These are phyloP conservation scores for Alcedo quadribrachys DNA, from an alignment of 2,797 vertebrate species.

Conservation along the genomic window DNA sequence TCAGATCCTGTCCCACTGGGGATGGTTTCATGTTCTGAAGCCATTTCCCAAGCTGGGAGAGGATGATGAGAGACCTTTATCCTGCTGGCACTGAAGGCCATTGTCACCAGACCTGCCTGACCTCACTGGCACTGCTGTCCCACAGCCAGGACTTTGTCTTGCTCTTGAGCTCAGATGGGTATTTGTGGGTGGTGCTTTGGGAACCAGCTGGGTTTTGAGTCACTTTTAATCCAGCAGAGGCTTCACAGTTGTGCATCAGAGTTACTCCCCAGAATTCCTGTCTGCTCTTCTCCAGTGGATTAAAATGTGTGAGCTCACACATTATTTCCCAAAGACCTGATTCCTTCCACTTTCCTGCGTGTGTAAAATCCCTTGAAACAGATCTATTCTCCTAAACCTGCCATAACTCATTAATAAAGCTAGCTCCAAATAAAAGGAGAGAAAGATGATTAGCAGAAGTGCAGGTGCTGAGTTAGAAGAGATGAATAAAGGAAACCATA, in stretches of 20 bases:
- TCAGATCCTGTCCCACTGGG: neutral
- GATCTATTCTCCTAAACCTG: neutral
- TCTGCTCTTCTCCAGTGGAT: neutral
- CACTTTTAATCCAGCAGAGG: neutral
- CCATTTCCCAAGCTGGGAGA: neutral
- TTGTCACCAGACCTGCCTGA: neutral
- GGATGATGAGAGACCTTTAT: neutral
- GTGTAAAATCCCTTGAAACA: neutral
- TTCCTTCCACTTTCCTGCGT: neutral
- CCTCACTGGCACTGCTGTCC: neutral
- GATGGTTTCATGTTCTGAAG: neutral
- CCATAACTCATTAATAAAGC: neutral
- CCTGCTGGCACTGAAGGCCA: neutral
- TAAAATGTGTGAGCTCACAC: neutral
- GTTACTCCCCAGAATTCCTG: neutral
- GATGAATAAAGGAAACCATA: neutral
- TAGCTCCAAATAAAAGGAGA: neutral
- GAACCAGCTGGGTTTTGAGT: neutral
- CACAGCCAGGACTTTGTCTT: neutral
- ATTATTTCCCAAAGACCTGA: neutral
- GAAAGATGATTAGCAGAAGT: neutral
- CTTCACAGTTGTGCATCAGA: neutral
- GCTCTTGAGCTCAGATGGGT: fast-evolving
- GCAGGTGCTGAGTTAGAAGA: neutral
- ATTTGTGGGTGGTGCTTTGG: neutral